Percentiles rank a stretch among this genome's conserved stretches.
phyloP scores from a whole-genome alignment of 2,888 invertebrate species.

The Dexiosoma caninum region DNA sequence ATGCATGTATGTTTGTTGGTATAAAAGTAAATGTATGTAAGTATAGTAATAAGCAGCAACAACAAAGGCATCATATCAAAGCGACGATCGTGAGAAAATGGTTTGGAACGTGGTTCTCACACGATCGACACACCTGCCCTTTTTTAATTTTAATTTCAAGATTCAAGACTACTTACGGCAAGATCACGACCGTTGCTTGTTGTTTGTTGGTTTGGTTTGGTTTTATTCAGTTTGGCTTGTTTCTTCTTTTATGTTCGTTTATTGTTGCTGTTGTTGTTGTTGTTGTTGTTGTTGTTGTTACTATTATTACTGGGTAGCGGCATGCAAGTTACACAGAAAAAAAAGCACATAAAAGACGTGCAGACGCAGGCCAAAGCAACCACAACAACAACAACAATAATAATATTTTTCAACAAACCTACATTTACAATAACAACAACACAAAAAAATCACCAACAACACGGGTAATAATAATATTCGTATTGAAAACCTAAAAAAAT shows the following conservation, averaged over 20 bases:
- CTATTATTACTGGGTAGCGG: constrained; percentile 52
- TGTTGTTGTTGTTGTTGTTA: constrained; percentile 31
- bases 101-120: constrained; percentile 79
- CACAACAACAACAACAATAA: neutral
- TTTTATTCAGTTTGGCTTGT: constrained; percentile 26
- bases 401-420: constrained; percentile 10
- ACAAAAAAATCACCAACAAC: constrained; percentile 16
- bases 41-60: constrained; percentile 43
- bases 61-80: constrained; percentile 69
- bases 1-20: neutral
- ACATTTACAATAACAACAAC: constrained; percentile 15
- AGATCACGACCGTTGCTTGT: constrained; percentile 75
- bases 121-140: constrained; percentile 79
- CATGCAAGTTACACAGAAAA: constrained; percentile 47
- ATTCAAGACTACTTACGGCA: constrained; percentile 76
- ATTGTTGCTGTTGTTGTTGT: no score
- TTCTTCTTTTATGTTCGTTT: constrained; percentile 19
- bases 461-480: constrained; percentile 7
- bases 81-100: constrained; percentile 78
- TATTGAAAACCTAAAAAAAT: constrained; percentile 16
- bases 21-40: no score
- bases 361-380: constrained; percentile 59
- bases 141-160: constrained; percentile 75
- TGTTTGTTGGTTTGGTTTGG: constrained; percentile 9
- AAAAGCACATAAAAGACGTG: constrained; percentile 51